Base-by-base conservation (phyloP, 2,888 invertebrate genomes). In the Pheosia tremula region DNA sequence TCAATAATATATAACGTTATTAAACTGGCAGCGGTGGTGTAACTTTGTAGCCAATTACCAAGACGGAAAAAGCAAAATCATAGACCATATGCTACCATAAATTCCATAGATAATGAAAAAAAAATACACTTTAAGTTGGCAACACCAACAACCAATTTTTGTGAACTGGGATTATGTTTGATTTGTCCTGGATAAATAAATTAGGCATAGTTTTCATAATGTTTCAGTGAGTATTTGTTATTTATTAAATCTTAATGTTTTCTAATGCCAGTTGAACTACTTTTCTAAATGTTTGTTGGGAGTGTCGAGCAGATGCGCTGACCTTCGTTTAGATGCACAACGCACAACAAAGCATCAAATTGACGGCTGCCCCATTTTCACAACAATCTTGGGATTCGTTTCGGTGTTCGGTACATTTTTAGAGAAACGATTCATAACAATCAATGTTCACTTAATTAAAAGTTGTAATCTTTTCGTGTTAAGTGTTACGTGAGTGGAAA, bases 291-390 rank as follows among this genome's bases (percentile, higher is more conserved):
- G 80, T 82, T 75, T 79, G 78, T 79, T 88, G 90, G 90, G 91
- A 93, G 93, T 93, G 91, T 88, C 89, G 89, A 85, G 83, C 82
- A 89, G 92, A 93, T 92, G 92, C 93, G 92, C 91, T 93, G 94
- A 93, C 94, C 94, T 93, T 94, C 94, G 94, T 91, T 89, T 92
- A 88, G 94, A 94, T 94, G 94, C 94, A 94, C 94, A 94, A 94
- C 94, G 94, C 94, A 94, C 94, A 94, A 94, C 94, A 94, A 94
- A 94, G 94, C 94, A 94, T 94, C 94, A 94, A 93, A 93, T 93
- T 94, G 94, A 94, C 94, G 93, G 92, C 92, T 94, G 94, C 92
- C 93, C 94, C 91, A 94, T 93, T 93, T 94, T 91, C 93, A 93
- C 90, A 93, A 94, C 93, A 94, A 90, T 91, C 87, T 86, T 85